Evolutionary conservation across 2,888 invertebrate species (phyloP).

Genomic region (Leucoptera coffeella): DNA sequence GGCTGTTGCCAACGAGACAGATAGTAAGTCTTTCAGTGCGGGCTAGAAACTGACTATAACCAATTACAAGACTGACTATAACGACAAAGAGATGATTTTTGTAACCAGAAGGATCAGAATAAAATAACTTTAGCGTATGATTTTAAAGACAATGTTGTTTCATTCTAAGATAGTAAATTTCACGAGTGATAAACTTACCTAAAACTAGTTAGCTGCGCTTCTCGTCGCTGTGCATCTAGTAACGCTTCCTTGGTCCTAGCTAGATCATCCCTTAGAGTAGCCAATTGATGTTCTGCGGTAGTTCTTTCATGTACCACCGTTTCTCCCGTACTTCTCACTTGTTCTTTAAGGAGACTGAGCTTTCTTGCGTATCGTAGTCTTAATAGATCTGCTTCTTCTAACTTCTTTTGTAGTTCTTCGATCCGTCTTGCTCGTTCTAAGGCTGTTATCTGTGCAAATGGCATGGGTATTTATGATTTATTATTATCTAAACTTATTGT

Average conservation of each 20-base stretch:
- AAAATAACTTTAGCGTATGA: too few species aligned
- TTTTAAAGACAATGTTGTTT: too few species aligned
- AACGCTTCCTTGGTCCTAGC: slow-evolving; percentile 67
- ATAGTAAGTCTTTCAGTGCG: too few species aligned
- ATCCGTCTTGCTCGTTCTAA: slow-evolving; percentile 77
- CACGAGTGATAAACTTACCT: slow-evolving; percentile 17
- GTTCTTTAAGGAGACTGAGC: slow-evolving; percentile 65
- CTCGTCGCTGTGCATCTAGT: slow-evolving; percentile 67
- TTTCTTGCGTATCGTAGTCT: slow-evolving; percentile 69
- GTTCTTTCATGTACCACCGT: slow-evolving; percentile 64
- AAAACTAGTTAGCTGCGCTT: slow-evolving; percentile 73
- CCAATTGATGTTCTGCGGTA: slow-evolving; percentile 64
- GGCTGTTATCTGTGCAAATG: slow-evolving; percentile 61
- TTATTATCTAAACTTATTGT: too few species aligned
- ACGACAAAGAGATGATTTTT: too few species aligned
- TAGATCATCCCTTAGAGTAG: slow-evolving; percentile 69
- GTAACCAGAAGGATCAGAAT: too few species aligned
- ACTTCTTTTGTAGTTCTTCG: slow-evolving; percentile 74
- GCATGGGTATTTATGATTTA: background rate
- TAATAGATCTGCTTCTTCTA: slow-evolving; percentile 75
- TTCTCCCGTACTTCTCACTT: slow-evolving; percentile 60
- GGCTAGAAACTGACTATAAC: too few species aligned
- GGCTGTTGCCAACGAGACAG: too few species aligned
- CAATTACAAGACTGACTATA: too few species aligned
- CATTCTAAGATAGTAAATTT: too few species aligned